Percentiles rank a stretch among this genome's conserved stretches.
Conservation (phyloP, 2,113 vertebrate species). For the Leuciscus idus region DNA sequence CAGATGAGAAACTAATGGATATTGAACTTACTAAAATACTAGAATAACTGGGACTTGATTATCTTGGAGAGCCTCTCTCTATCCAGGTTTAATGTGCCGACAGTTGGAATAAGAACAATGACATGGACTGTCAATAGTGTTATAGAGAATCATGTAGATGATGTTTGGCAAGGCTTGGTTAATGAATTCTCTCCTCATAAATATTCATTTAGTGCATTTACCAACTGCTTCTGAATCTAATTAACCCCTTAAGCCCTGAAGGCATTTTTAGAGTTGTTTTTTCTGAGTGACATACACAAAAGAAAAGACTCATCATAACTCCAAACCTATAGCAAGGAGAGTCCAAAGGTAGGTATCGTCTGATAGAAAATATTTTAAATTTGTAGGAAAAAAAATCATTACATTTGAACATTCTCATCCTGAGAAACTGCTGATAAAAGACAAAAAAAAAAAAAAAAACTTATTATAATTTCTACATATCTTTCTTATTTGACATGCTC, state of each 20-base stretch:
- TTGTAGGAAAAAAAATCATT: no score
- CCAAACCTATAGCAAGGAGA: no score
- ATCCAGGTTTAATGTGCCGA: constrained; percentile 5
- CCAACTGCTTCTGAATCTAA: constrained; percentile 49
- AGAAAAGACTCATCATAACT: no score
- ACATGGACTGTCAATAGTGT: neutral
- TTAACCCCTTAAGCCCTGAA: neutral
- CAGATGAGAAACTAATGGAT: constrained; percentile 5
- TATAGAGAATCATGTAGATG: neutral
- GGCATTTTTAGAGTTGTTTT: no score
- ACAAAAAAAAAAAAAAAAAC: no score
- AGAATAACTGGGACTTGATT: constrained; percentile 25
- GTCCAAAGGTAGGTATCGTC: no score
- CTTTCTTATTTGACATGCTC: no score
- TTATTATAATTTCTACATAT: no score
- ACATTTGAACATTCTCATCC: no score
- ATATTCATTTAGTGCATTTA: constrained; percentile 21
- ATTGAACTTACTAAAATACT: constrained; percentile 17
- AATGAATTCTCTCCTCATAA: constrained; percentile 43
- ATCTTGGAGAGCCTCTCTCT: neutral
- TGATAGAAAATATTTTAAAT: no score
- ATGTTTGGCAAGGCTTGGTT: constrained; percentile 21
- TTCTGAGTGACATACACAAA: no score
- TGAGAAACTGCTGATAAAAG: no score
- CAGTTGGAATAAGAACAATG: constrained; percentile 25